phyloP scores from a whole-genome alignment of 2,113 vertebrate species.

The Micromys minutus region DNA sequence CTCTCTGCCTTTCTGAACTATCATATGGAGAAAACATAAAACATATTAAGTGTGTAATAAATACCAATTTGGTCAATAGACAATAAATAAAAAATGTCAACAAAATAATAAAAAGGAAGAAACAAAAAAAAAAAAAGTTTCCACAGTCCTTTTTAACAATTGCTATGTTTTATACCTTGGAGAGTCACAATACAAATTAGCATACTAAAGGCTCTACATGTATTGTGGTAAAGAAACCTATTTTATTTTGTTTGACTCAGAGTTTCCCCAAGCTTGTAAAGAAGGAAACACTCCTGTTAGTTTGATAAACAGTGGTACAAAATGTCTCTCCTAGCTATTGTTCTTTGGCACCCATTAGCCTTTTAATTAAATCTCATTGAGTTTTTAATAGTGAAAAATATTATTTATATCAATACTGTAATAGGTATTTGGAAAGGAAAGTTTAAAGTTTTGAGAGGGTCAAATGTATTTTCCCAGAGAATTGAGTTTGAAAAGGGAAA shows the following conservation, averaged over 20 bases:
- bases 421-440: constrained; percentile 65
- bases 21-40: constrained; percentile 15
- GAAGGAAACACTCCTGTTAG: neutral
- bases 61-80: constrained; percentile 46
- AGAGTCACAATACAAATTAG: constrained; percentile 51
- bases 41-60: neutral
- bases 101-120: neutral
- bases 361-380: constrained; percentile 39
- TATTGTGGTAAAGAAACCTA: constrained; percentile 22
- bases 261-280: constrained; percentile 5
- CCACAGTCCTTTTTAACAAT: constrained; percentile 15
- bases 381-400: constrained; percentile 53
- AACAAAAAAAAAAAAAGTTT: neutral
- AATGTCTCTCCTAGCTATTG: neutral
- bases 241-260: constrained; percentile 41
- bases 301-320: neutral
- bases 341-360: constrained; percentile 13
- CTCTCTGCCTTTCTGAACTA: neutral
- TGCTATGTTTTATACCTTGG: neutral
- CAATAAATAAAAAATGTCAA: constrained; percentile 16
- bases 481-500: constrained; percentile 55
- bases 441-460: constrained; percentile 50
- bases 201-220: constrained; percentile 52
- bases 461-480: constrained; percentile 66
- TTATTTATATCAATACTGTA: constrained; percentile 62